phyloP scores from a whole-genome alignment of 1,140 invertebrate species.

The Megalonaias nervosa region DNA sequence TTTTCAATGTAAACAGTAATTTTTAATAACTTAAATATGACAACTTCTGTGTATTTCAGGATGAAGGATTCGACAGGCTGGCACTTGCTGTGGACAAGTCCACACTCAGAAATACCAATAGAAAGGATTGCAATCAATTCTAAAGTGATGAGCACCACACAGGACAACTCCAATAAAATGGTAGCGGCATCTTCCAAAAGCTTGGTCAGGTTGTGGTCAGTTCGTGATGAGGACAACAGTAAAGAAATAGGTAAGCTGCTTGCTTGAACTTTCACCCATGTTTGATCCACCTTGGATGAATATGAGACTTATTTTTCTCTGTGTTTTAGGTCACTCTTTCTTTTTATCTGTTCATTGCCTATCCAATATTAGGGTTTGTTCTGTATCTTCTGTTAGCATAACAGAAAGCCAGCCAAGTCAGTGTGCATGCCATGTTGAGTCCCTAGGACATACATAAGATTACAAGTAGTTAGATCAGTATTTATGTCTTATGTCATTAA shows the following conservation, averaged over 20 bases:
- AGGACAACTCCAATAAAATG: constrained; percentile 82
- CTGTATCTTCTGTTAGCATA: too few relatives aligned
- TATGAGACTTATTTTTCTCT: too few relatives aligned
- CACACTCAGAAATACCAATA: constrained; percentile 90
- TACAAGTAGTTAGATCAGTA: too few relatives aligned
- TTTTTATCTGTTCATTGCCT: too few relatives aligned
- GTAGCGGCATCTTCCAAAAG: constrained; percentile 89
- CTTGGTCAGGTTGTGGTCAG: constrained; percentile 90
- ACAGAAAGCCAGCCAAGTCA: too few relatives aligned
- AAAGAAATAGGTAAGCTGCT: constrained; percentile 81
- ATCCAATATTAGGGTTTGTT: too few relatives aligned
- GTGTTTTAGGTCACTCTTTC: too few relatives aligned
- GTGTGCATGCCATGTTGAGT: too few relatives aligned
- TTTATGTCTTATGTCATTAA: too few relatives aligned
- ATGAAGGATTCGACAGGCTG: constrained; percentile 96
- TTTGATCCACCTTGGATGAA: too few relatives aligned
- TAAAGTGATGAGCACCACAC: constrained; percentile 80
- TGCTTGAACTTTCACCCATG: too few relatives aligned
- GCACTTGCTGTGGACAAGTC: constrained; percentile 95
- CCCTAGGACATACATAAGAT: too few relatives aligned
- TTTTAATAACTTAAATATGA: neutral
- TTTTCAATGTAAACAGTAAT: neutral
- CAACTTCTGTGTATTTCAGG: constrained; percentile 72
- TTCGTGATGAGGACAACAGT: constrained; percentile 84
- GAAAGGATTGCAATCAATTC: constrained; percentile 96